phyloP scores from a whole-genome alignment of 2,888 invertebrate genomes.

The Agriopis marginaria region DNA sequence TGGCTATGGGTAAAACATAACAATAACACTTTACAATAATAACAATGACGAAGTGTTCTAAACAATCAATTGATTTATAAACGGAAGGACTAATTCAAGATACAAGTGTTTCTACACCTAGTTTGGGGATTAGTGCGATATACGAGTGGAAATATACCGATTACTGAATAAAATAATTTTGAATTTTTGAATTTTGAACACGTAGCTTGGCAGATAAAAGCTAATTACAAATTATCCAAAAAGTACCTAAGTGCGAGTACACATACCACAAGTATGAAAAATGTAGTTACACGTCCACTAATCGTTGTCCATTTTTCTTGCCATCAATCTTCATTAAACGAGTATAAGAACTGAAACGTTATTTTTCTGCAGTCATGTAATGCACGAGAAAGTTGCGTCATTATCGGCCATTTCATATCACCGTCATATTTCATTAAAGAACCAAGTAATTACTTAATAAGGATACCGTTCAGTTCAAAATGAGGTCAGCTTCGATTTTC shows the following conservation, averaged over 20 bases:
- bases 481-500: not conserved
- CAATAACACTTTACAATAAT: no score
- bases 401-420: conserved; percentile 58
- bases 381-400: conserved; percentile 79
- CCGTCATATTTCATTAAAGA: conserved; percentile 35
- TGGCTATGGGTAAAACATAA: no score
- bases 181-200: no score
- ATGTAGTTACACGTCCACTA: conserved; percentile 60
- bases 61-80: no score
- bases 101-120: no score
- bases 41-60: no score
- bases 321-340: conserved; percentile 83
- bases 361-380: conserved; percentile 67
- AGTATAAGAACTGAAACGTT: conserved; percentile 65
- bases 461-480: not conserved
- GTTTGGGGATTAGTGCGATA: no score
- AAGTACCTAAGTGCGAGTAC: conserved; percentile 26
- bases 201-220: not conserved
- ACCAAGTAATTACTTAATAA: conserved; percentile 21
- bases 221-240: conserved; percentile 16
- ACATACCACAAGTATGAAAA: conserved; percentile 54
- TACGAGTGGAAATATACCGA: no score
- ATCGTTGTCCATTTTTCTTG: conserved; percentile 65
- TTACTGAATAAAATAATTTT: no score
- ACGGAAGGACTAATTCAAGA: no score